Evolutionary conservation across 2,113 vertebrate genomes (phyloP), one percentile per base, ranked within the genome.

Genomic region (Prionailurus viverrinus): DNA sequence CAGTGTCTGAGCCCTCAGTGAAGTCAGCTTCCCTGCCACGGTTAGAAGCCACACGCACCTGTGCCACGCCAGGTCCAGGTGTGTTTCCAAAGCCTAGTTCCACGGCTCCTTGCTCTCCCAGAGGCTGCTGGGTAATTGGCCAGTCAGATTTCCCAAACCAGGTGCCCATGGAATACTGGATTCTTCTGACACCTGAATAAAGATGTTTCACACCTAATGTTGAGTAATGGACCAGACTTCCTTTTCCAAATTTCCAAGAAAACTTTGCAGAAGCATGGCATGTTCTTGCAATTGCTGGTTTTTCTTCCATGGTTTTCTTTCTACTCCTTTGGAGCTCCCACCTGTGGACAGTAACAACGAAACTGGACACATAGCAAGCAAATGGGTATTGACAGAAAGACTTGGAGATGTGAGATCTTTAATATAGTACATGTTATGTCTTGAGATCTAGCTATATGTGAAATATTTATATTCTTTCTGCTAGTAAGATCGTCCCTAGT

Each of bases 241-340:
- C 27, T 94, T 89, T 61, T 2, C 63, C 48, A 48, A 29, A 13
- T 79, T 94, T 76, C 74, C 84, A 73, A 36, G 80, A 78, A 91
- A 79, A 48, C 6, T 41, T 94, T 16, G 76, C 74, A 66, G 89
- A 83, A 90, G 39, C 61, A 16, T 51, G 53, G 45, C 5, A 69
- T 82, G 4, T 90, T 91, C 53, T 91, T 19, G 87, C 15, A 31
- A 8, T 29, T 80, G 66, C 51, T 51, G 68, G 25, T 21, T 96
- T 90, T 92, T 79, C 69, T 87, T 66, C 69, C 51, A 1, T 14
- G 31, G 19, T 83, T 92, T 73, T 89, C 74, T 71, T 87, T 48
- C 51, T 58, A 58, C 48, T 69, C 39, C 66, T 97, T 93, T 94
- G 85, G 81, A 90, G 73, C 31, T 79, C 63, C 29, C 9, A 51